phyloP scores from a whole-genome alignment of 1,140 invertebrate genomes.

The Caenorhabditis brenneri region DNA sequence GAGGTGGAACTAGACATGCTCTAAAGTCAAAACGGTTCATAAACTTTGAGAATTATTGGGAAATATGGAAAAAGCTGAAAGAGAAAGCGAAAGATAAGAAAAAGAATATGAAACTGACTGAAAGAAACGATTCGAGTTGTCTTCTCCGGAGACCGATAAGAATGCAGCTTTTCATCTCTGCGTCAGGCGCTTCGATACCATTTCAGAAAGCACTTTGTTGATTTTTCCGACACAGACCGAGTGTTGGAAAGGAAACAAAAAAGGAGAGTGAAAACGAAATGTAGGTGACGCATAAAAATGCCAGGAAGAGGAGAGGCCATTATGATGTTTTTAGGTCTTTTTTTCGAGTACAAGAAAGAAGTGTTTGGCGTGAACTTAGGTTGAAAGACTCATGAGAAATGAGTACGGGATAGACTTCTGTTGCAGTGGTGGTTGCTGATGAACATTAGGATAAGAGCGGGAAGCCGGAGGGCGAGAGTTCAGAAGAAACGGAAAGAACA shows the following conservation, averaged over 20 bases:
- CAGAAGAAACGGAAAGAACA: background rate
- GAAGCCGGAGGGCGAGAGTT: background rate
- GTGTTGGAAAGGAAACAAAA: background rate
- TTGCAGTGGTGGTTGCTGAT: background rate
- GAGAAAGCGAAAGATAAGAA: too few species aligned
- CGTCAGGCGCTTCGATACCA: background rate
- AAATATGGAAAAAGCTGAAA: too few species aligned
- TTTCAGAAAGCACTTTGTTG: background rate
- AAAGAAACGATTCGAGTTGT: background rate
- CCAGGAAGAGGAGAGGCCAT: background rate
- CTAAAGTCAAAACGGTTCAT: too few species aligned
- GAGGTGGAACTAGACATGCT: too few species aligned
- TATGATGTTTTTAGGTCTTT: too few species aligned
- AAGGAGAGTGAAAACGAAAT: background rate
- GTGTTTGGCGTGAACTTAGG: too few species aligned
- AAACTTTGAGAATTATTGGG: too few species aligned
- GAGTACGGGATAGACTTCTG: too few species aligned
- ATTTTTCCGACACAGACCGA: background rate
- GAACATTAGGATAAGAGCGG: constrained; percentile 8
- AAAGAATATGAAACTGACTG: background rate
- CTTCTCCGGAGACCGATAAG: too few species aligned
- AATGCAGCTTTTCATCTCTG: too few species aligned
- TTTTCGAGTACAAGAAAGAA: background rate
- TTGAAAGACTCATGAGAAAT: too few species aligned
- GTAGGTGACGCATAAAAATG: constrained; percentile 15